These are phyloP conservation scores for Trichogramma evanescens DNA, from an alignment of 2,888 invertebrate genomes.

Conservation along the genomic window DNA sequence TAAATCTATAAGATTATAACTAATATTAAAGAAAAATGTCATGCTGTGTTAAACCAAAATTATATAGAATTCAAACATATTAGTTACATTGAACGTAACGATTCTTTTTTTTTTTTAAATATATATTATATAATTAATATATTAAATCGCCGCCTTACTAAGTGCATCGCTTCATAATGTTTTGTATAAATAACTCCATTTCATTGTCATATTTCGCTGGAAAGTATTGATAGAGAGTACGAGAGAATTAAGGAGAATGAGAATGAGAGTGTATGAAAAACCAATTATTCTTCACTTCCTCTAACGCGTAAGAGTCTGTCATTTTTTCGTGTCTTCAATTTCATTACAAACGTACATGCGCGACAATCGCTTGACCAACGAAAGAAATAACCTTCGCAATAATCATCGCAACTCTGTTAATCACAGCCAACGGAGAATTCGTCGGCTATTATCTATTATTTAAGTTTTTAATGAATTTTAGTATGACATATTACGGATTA, in stretches of 20 bases:
- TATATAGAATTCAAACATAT: conserved; percentile 19
- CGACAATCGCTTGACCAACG: no score
- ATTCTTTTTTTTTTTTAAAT: conserved; percentile 2
- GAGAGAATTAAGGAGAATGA: background rate
- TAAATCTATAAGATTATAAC: conserved; percentile 11
- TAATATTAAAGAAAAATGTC: conserved; percentile 1
- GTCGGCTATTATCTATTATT: conserved; percentile 33
- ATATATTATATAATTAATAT: background rate
- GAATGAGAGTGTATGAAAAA: conserved; percentile 6
- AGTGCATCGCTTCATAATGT: conserved; percentile 17
- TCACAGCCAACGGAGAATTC: conserved; percentile 36
- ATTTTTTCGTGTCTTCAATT: background rate
- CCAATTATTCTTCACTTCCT: background rate
- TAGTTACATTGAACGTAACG: conserved; percentile 19
- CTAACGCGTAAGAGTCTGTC: no score
- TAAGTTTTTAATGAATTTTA: conserved; percentile 26
- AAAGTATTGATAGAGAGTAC: background rate
- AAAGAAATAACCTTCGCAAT: no score
- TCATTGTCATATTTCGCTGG: conserved; percentile 4
- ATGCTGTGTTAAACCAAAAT: conserved; percentile 24
- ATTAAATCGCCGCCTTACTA: conserved; percentile 19
- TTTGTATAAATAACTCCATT: conserved; percentile 9
- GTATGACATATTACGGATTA: no score
- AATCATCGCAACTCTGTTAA: conserved; percentile 32
- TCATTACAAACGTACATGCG: no score